phyloP scores from a whole-genome alignment of 2,113 vertebrate genomes.

The Chionomys nivalis region DNA sequence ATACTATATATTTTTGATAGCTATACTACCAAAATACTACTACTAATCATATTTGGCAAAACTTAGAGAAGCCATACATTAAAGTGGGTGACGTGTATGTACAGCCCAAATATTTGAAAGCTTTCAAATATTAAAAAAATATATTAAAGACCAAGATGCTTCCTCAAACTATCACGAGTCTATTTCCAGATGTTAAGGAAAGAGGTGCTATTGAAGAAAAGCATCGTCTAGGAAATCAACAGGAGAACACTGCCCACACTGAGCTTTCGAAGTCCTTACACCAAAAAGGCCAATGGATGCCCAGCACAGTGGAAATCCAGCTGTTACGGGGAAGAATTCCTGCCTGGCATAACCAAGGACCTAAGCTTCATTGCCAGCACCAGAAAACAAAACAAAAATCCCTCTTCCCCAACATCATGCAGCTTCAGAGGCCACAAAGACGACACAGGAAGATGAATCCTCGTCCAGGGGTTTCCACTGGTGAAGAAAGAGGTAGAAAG shows the following conservation, averaged over 20 bases:
- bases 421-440: background rate
- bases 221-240: background rate
- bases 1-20: background rate
- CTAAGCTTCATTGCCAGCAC: background rate
- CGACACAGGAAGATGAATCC: background rate
- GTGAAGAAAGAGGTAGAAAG: background rate
- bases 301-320: background rate
- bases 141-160: background rate
- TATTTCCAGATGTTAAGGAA: background rate
- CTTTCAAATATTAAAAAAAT: slow-evolving; percentile 41
- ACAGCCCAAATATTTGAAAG: background rate
- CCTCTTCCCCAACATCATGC: background rate
- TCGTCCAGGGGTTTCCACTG: background rate
- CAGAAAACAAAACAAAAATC: background rate
- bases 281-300: background rate
- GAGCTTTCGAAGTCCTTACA: background rate
- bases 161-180: background rate
- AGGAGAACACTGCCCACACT: background rate
- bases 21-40: background rate
- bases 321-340: background rate
- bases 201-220: background rate
- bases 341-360: background rate
- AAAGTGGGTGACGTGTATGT: background rate
- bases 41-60: background rate
- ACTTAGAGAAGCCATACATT: background rate